Percentiles rank a stretch among this genome's conserved stretches.
phyloP scores from a whole-genome alignment of 2,888 invertebrate genomes.

The Diplazon laetatorius region DNA sequence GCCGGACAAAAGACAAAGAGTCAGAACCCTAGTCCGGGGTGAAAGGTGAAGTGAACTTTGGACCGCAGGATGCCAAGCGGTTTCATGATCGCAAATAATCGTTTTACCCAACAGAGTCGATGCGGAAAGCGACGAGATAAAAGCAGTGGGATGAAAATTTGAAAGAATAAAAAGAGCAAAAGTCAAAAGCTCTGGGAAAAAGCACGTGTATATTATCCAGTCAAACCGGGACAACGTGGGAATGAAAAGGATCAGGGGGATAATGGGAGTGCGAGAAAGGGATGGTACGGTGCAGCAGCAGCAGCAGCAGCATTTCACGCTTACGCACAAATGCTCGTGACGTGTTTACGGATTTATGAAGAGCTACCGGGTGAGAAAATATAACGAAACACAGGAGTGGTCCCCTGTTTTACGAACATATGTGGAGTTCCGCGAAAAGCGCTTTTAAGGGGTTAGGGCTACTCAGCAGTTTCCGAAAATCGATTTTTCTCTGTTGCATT shows the following conservation, averaged over 20 bases:
- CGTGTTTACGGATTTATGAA: not conserved
- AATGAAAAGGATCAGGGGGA: conserved; percentile 5
- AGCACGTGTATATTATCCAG: not conserved
- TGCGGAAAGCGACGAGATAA: not conserved
- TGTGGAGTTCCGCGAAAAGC: no score
- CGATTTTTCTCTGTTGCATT: no score
- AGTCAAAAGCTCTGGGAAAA: conserved; percentile 11
- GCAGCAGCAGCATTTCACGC: conserved; percentile 2
- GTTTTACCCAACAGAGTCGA: not conserved
- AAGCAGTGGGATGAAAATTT: not conserved
- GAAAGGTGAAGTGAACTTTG: conserved; percentile 32
- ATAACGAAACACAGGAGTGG: not conserved
- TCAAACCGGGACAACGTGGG: conserved; percentile 2
- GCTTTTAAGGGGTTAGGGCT: no score
- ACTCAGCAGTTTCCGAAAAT: no score
- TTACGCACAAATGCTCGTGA: conserved; percentile 12
- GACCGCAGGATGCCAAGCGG: conserved; percentile 13
- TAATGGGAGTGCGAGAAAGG: no score
- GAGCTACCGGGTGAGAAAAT: not conserved
- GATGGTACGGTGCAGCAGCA: not conserved
- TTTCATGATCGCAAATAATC: conserved; percentile 36
- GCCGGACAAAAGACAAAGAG: conserved; percentile 20
- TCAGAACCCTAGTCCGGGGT: not conserved
- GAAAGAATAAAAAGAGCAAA: conserved; percentile 9
- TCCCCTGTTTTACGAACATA: no score